Base-by-base conservation (phyloP, 2,888 invertebrate genomes). In the Coelinius sp. region DNA sequence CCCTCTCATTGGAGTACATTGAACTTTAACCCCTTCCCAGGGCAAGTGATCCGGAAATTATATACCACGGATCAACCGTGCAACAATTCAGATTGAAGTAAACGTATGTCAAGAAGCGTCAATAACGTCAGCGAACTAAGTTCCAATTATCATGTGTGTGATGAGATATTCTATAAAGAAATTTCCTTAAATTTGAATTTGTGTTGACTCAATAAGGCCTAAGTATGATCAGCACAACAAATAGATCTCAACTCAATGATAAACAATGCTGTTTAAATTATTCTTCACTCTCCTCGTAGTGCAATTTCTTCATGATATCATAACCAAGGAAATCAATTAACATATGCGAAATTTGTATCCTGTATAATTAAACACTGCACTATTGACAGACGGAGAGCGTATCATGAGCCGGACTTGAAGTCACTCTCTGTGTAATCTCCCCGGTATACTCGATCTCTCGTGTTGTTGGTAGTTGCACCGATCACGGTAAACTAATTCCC, bases 401-500 rank as follows among this genome's bases (percentile, higher is more conserved):
- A 24, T 24, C 52, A 52, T 52, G 22, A 24, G 24, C n/a, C 41
- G 14, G 14, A 14, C 52, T 52, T 8, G 52, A 22, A 52, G 24
- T 52, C 52, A 22, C 24, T 22, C 52, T 52, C 52, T 35, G 46
- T 71, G 67, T 71, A 71, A 71, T 71, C 71, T 71, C 71, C 22
- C 27, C 38, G 41, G 62, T 62, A 31, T 66, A 71, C 20, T 62
- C 67, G 67, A 71, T 71, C 62, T 67, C 71, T 67, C 59, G 62
- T 44, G 67, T 67, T 63, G 66, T 62, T 62, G 66, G 67, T 44
- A 22, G 66, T 62, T 62, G 59, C 66, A 59, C 62, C 71, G 71
- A 71, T 71, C 71, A 71, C 49, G 59, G 38, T 59, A 59, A 71
- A 71, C 71, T 71, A 71, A 71, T 71, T 66, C 66, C 52, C 69